phyloP scores from a whole-genome alignment of 2,888 invertebrate genomes.

The Andrena camellia region DNA sequence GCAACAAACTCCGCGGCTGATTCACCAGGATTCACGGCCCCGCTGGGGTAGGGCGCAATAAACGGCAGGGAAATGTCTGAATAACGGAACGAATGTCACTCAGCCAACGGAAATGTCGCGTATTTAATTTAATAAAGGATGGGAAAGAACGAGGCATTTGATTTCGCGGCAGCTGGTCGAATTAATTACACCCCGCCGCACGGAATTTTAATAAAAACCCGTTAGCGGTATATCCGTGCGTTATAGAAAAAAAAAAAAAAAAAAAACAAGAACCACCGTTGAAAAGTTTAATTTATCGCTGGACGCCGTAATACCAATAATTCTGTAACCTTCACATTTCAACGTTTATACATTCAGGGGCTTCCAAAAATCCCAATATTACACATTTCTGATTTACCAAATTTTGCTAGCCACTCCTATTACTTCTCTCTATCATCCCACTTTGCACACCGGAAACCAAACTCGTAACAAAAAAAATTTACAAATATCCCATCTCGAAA shows the following conservation, averaged over 20 bases:
- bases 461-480: too few species aligned
- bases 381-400: too few species aligned
- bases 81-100: background rate
- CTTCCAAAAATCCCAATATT: too few species aligned
- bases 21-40: background rate
- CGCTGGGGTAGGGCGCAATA: background rate
- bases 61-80: background rate
- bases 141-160: background rate
- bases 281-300: too few species aligned
- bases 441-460: too few species aligned
- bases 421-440: too few species aligned
- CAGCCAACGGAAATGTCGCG: background rate
- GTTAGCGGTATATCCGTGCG: background rate
- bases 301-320: too few species aligned
- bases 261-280: background rate
- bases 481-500: too few species aligned
- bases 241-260: background rate
- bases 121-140: conserved; percentile 17
- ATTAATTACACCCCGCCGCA: background rate
- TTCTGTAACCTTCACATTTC: too few species aligned
- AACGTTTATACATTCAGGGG: too few species aligned
- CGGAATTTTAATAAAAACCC: conserved; percentile 4
- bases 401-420: too few species aligned
- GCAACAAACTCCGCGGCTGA: background rate
- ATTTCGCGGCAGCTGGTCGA: background rate